Evolutionary conservation across 2,113 vertebrate species (phyloP), one percentile per base, ranked within the genome.

Genomic region (Aldabrachelys gigantea): DNA sequence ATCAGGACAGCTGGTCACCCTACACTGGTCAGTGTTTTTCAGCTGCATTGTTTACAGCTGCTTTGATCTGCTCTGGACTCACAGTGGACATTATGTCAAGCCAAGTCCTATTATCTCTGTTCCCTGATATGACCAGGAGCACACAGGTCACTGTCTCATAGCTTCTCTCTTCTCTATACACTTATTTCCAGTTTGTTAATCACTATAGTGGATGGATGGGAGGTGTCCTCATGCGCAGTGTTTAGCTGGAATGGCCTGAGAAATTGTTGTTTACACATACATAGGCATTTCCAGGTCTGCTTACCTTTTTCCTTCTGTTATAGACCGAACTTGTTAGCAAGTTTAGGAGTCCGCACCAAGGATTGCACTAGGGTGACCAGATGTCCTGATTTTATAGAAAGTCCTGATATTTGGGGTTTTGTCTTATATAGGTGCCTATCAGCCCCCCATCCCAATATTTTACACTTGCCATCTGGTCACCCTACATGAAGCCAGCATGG

Each of bases 111-210:
- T 90, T 88, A 90, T 57, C 47, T 88, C 53, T 91, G 57, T 16
- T 92, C 21, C 87, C 62, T 47, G 1, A 0, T 0, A 25, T 14
- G 94, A 82, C 82, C 91, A 79, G 83, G 44, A 96, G 4, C 41
- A 10, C 86, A 85, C 54, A 93, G 81, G 41, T 80, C 89, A 91
- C 54, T 62, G 72, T 79, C 6, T 2, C 1, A 0, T 5, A 80
- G 25, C 2, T 82, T 92, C 81, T 90, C 69, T 59, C 49, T 79
- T 93, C 0, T 1, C 84, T 79, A 5, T 44, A 41, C 50, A 16
- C 21, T 84, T 96, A 91, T 95, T 94, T 92, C 50, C 85, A 87
- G n/a, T 47, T 19, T 91, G 72, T 79, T 90, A 95, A 82, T 82
- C 69, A 62, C 92, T 89, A 35, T 50, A 84, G 79, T 3, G 52